Base-by-base conservation (phyloP, 2,113 vertebrate genomes). In the Corythornis cristatus region DNA sequence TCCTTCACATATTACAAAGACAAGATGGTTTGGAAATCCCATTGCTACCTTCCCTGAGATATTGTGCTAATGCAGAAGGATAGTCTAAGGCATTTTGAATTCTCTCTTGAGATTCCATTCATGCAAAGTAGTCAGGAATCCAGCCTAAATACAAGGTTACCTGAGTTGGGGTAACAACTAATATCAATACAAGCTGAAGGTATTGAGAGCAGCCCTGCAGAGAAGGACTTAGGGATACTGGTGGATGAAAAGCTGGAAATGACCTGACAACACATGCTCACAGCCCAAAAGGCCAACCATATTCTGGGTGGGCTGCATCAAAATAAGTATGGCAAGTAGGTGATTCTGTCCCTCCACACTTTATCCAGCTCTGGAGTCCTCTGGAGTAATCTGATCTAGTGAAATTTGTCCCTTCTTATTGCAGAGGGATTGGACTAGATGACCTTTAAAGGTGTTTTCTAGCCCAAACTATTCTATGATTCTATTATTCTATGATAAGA, bases 121-220 rank as follows among this genome's bases (percentile, higher is more conserved):
- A 46, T 26, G 23, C 2, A 77, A 86, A 65, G 33, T 15, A 65
- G 28, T 14, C 37, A 65, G 57, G 64, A 76, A 71, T 12, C 4
- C 33, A 76, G 11, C 14, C 15, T 35, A 46, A 33, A 42, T 35
- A 33, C 40, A 40, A 46, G 28, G n/a, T 31, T 15, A 23, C 22
- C 33, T 48, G 28, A 15, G 17, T 54, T 1, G 1, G 28, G 35
- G 21, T 5, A 86, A 37, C 15, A 11, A 3, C 20, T 1, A 1
- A 18, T 53, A 72, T 10, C 19, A 84, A 11, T 60, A n/a, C 9
- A 23, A 56, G 11, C 7, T 82, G 25, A 76, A 70, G 25, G 5
- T 14, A 19, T 19, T 50, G 25, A 70, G 29, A 56, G 35, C 33
- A 64, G 58, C 22, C 33, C 50, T 72, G 25, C 11, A 1, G 2